Conservation (phyloP, 2,113 vertebrate genomes). For the Saguinus imperator region DNA sequence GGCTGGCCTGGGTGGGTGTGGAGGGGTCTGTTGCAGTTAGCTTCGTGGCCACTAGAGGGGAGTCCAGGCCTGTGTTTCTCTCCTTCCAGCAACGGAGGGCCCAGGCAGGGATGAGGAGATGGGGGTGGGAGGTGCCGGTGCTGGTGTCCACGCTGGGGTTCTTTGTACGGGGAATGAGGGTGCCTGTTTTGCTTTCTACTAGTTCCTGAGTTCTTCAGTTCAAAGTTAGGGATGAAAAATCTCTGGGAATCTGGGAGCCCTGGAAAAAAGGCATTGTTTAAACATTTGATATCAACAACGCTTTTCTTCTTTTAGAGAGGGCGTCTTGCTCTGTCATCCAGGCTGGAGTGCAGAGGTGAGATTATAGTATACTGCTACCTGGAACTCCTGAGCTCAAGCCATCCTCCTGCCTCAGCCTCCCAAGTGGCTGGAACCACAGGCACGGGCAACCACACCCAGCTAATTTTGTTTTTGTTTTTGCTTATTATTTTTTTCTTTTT, state of each 20-base stretch:
- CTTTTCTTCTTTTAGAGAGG: not conserved
- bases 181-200: not conserved
- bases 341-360: not conserved
- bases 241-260: conserved; percentile 6
- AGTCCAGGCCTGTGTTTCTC: not conserved
- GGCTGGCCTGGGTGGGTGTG: fast-evolving
- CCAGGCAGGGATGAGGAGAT: no score
- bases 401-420: not conserved
- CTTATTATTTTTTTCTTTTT: not conserved
- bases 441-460: not conserved
- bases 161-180: not conserved
- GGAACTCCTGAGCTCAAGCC: not conserved
- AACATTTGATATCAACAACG: not conserved
- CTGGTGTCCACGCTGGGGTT: not conserved
- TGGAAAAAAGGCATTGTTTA: not conserved
- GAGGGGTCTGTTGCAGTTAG: not conserved
- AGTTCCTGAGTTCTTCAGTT: not conserved
- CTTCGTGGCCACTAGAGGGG: conserved; percentile 42
- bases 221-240: conserved; percentile 7
- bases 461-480: no score
- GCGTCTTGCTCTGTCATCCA: not conserved
- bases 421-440: not conserved
- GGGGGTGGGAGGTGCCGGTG: fast-evolving
- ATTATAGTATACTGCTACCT: not conserved
- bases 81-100: fast-evolving